Percentiles rank a stretch among this genome's conserved stretches.
phyloP scores from a whole-genome alignment of 1,140 invertebrate genomes.

The Eueides isabella region DNA sequence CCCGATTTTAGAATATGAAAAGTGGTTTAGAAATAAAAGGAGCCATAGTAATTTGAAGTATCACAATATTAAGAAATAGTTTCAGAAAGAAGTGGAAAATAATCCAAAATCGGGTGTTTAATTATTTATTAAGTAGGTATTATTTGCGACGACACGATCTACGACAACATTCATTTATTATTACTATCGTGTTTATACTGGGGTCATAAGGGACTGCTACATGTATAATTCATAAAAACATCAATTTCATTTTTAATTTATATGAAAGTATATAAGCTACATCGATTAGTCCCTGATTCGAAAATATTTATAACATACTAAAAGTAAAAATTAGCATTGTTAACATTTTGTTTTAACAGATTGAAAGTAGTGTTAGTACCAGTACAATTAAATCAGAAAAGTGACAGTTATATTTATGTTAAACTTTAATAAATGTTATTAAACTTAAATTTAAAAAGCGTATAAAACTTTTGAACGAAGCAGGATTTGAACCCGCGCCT shows the following conservation, averaged over 20 bases:
- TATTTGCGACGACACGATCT: conserved; percentile 25
- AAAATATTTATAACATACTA: conserved; percentile 4
- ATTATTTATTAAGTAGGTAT: neutral
- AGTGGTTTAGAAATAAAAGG: neutral
- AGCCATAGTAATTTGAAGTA: neutral
- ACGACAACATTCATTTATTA: conserved; percentile 28
- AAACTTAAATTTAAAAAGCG: too few species aligned
- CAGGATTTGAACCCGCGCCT: too few species aligned
- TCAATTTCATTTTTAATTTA: conserved; percentile 4
- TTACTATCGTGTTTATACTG: conserved; percentile 31
- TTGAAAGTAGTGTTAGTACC: neutral
- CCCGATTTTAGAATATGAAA: conserved; percentile 12
- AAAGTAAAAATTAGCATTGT: neutral
- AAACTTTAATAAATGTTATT: neutral
- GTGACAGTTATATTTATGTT: neutral
- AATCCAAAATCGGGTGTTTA: conserved; percentile 15
- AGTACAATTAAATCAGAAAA: neutral
- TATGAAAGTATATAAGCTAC: conserved; percentile 12
- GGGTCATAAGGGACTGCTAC: conserved; percentile 20
- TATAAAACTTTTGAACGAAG: too few species aligned
- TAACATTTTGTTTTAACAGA: too few species aligned
- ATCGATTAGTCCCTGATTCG: conserved; percentile 25
- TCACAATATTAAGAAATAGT: neutral
- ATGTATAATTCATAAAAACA: neutral
- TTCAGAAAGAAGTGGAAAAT: neutral